phyloP scores from a whole-genome alignment of 2,888 invertebrate genomes.

The Meta bourneti region DNA sequence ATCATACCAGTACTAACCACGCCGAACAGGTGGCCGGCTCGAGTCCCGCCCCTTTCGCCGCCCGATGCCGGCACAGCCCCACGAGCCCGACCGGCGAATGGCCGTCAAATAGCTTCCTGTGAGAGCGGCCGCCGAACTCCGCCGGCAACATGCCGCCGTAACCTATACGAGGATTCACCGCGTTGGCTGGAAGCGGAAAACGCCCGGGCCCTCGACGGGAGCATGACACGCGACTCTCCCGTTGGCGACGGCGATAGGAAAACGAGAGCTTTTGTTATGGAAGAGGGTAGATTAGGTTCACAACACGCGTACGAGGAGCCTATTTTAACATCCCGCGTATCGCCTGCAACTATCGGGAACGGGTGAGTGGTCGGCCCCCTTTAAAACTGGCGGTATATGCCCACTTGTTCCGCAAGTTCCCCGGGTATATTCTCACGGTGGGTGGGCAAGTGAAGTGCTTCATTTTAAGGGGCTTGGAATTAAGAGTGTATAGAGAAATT shows the following conservation, averaged over 20 bases:
- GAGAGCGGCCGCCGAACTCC: neutral
- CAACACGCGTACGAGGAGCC: constrained; percentile 7
- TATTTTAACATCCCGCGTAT: constrained; percentile 16
- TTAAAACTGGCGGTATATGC: constrained; percentile 12
- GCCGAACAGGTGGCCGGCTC: constrained; percentile 63
- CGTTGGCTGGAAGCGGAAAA: neutral
- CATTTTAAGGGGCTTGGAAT: constrained; percentile 24
- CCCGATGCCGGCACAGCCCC: neutral
- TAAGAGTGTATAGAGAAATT: constrained; percentile 14
- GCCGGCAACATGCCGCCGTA: constrained; percentile 48
- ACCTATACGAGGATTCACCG: constrained; percentile 18
- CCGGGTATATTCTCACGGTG: constrained; percentile 63
- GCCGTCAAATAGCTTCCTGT: constrained; percentile 27
- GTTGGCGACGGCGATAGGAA: neutral
- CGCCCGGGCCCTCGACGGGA: neutral
- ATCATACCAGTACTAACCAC: constrained; percentile 5
- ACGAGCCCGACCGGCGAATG: neutral
- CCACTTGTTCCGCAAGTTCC: neutral
- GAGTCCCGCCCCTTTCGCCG: constrained; percentile 19
- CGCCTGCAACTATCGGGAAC: constrained; percentile 14
- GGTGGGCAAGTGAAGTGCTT: constrained; percentile 41
- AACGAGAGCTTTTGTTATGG: constrained; percentile 30
- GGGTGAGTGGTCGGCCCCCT: constrained; percentile 19
- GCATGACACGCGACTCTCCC: constrained; percentile 14
- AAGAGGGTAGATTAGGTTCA: constrained; percentile 19